Evolutionary conservation across 2,113 vertebrate species (phyloP).

Genomic region (Cyrtonyx montezumae): DNA sequence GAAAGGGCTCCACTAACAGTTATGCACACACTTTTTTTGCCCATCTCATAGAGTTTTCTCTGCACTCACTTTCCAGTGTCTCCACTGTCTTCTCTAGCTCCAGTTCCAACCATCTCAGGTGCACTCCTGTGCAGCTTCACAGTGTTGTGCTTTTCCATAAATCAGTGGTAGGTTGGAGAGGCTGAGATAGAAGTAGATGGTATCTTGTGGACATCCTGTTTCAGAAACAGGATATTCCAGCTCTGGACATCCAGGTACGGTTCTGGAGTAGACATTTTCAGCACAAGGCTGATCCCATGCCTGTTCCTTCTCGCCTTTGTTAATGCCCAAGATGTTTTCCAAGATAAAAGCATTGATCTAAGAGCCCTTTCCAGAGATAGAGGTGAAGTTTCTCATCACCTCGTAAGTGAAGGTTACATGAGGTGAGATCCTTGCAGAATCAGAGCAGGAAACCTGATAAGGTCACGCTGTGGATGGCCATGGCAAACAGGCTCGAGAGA

Average conservation of each 20-base stretch:
- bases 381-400: not conserved
- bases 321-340: not conserved
- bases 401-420: rapidly evolving
- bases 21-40: not conserved
- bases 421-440: not conserved
- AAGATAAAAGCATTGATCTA: not conserved
- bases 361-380: not conserved
- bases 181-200: not conserved
- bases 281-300: not conserved
- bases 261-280: not conserved
- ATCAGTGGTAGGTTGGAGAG: not conserved
- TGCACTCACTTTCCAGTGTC: not conserved
- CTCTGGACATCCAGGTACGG: not conserved
- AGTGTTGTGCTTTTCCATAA: not conserved
- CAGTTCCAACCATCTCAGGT: not conserved
- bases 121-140: not conserved
- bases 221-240: not conserved
- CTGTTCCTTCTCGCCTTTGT: not conserved
- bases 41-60: not conserved
- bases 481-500: not conserved
- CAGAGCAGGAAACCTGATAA: not conserved
- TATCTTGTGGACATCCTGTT: not conserved
- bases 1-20: not conserved
- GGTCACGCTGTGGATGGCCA: rapidly evolving
- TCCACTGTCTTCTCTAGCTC: not conserved